Evolutionary conservation across 2,797 vertebrate species (phyloP).

Genomic region (Lemur catta): DNA sequence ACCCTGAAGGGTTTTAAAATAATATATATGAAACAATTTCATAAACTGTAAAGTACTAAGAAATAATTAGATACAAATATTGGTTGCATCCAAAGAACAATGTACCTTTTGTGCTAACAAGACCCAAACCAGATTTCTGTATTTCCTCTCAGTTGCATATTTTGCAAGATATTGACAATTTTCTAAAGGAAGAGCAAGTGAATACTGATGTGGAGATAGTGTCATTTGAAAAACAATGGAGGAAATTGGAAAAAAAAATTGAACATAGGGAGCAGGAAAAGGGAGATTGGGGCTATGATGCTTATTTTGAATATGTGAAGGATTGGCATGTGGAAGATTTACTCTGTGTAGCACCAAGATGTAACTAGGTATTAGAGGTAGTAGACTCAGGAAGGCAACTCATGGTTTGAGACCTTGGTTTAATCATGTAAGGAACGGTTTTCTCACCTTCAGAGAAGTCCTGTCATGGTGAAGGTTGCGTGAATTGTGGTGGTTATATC

Average conservation of each 20-base stretch:
- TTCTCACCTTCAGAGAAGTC: not conserved
- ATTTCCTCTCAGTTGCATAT: not conserved
- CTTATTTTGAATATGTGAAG: not conserved
- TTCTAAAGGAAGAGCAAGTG: not conserved
- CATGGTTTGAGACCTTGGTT: not conserved
- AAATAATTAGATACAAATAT: not conserved
- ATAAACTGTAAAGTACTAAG: not conserved
- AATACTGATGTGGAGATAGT: not conserved
- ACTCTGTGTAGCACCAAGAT: not conserved
- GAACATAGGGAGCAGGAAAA: not conserved
- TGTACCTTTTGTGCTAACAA: not conserved
- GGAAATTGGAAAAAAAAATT: not conserved
- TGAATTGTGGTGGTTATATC: not conserved
- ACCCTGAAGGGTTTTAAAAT: not conserved
- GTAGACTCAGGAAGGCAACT: not conserved
- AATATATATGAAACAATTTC: not conserved
- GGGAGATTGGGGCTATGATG: accelerated
- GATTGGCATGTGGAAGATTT: not conserved
- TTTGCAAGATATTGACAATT: not conserved
- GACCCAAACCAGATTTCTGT: not conserved
- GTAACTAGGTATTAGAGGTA: not conserved
- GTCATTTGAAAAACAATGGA: not conserved
- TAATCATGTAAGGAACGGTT: not conserved
- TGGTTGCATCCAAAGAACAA: not conserved
- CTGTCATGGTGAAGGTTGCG: too few species aligned